A percentile compares a stretch with the other conserved stretches of the same genome.
Conservation (phyloP, 1,140 invertebrate species). For the Bombus impatiens region DNA sequence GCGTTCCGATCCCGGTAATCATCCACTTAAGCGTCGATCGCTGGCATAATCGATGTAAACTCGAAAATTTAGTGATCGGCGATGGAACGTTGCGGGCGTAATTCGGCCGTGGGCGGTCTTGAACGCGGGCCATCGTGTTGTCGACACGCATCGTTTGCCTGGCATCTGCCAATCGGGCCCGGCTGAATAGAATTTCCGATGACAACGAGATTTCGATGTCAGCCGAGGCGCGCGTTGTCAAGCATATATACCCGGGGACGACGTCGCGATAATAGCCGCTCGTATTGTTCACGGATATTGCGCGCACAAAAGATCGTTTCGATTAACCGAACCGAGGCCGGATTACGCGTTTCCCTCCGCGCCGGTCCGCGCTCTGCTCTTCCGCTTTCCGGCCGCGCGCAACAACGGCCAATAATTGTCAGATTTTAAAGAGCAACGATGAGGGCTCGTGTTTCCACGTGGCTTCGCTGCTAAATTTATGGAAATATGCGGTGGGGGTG, state of each 20-base stretch:
- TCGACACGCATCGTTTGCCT: constrained; percentile 26
- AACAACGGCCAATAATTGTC: constrained; percentile 1
- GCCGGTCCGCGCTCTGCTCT: neutral
- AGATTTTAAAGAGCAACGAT: constrained; percentile 7
- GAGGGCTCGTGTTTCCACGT: constrained; percentile 1
- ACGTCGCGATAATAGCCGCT: constrained; percentile 18
- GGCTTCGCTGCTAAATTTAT: neutral
- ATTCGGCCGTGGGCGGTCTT: neutral
- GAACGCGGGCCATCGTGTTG: constrained; percentile 3
- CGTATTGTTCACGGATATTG: constrained; percentile 35
- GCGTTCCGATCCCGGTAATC: neutral
- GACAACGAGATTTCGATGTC: constrained; percentile 30
- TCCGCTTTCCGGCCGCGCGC: neutral
- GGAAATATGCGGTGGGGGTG: no score
- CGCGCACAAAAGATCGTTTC: constrained; percentile 17
- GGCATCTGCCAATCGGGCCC: neutral
- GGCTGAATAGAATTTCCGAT: constrained; percentile 35
- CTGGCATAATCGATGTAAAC: neutral
- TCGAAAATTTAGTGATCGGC: neutral
- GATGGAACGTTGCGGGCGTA: constrained; percentile 1
- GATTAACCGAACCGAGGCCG: neutral
- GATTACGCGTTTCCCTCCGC: neutral
- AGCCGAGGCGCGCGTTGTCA: no score
- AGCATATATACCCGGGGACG: neutral
- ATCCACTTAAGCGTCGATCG: neutral